Percentiles rank a stretch among this genome's conserved stretches.
Evolutionary conservation across 2,113 vertebrate species (phyloP).

Genomic region (Solea solea): DNA sequence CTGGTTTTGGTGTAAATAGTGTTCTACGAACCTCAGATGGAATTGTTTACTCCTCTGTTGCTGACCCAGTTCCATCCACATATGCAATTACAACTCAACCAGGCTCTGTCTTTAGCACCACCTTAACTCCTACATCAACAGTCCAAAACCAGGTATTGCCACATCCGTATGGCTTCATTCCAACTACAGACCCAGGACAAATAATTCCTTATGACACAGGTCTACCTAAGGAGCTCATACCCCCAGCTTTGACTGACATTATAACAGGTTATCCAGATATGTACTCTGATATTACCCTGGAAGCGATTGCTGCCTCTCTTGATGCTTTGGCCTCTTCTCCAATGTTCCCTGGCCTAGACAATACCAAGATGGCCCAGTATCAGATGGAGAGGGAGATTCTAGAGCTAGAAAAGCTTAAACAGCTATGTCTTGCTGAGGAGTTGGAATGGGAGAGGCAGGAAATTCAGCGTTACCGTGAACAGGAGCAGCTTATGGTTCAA

Average conservation of each 20-base stretch:
- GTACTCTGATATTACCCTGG: conserved; percentile 87
- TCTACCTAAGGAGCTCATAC: conserved; percentile 83
- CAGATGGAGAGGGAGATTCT: conserved; percentile 95
- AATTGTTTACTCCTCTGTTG: conserved; percentile 94
- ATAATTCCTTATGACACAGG: conserved; percentile 81
- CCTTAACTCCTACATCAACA: conserved; percentile 82
- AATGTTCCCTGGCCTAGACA: conserved; percentile 86
- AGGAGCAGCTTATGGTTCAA: conserved; percentile 96
- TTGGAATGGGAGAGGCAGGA: conserved; percentile 98
- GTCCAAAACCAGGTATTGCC: conserved; percentile 85
- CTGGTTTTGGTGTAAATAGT: conserved; percentile 87
- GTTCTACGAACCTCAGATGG: conserved; percentile 91
- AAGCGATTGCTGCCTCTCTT: conserved; percentile 87
- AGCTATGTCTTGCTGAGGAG: conserved; percentile 95
- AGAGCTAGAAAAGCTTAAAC: conserved; percentile 96
- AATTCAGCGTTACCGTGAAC: conserved; percentile 96
- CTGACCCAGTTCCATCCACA: conserved; percentile 90
- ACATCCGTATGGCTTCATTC: conserved; percentile 87
- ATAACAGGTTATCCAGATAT: conserved; percentile 89
- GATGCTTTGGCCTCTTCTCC: conserved; percentile 84
- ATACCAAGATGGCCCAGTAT: conserved; percentile 93
- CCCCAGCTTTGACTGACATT: conserved; percentile 82
- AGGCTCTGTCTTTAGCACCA: conserved; percentile 92
- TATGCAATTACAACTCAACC: conserved; percentile 98
- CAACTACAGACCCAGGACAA: conserved; percentile 83